These are phyloP conservation scores for Tapera naevia DNA, from an alignment of 2,797 vertebrate genomes.

Conservation along the genomic window DNA sequence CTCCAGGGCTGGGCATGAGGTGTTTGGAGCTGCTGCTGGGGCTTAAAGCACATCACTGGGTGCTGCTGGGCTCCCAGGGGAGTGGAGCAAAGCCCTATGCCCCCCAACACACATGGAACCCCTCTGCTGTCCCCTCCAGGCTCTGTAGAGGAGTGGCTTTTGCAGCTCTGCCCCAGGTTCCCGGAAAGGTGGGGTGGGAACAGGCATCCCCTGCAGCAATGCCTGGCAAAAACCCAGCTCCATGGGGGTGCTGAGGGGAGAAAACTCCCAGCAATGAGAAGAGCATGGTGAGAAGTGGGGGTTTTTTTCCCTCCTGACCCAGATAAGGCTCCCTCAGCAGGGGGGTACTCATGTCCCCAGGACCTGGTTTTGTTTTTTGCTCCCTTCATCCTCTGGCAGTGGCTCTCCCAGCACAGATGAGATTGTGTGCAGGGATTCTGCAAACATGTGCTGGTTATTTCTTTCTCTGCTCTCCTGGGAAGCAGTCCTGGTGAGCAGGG, in stretches of 20 bases:
- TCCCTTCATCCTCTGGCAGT: background rate
- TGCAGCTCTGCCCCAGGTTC: background rate
- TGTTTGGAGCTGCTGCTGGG: background rate
- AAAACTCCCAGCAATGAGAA: background rate
- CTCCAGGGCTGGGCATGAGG: background rate
- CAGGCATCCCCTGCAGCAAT: background rate
- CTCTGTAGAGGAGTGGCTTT: accelerated
- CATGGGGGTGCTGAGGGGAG: background rate
- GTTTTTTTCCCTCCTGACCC: background rate
- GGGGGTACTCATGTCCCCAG: background rate
- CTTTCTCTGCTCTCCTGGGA: background rate
- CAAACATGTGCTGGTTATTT: background rate
- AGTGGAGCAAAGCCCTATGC: background rate
- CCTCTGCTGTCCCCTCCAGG: accelerated
- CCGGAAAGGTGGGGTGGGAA: background rate
- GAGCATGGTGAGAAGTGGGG: accelerated
- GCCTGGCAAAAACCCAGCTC: background rate
- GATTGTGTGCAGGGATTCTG: background rate
- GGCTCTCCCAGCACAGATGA: background rate
- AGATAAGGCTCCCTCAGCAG: background rate
- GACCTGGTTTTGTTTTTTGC: background rate
- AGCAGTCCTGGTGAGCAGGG: background rate
- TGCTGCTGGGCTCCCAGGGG: background rate
- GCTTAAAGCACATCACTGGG: background rate
- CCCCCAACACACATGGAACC: accelerated